phyloP scores from a whole-genome alignment of 2,113 vertebrate genomes.

The Trematocara marginatum region DNA sequence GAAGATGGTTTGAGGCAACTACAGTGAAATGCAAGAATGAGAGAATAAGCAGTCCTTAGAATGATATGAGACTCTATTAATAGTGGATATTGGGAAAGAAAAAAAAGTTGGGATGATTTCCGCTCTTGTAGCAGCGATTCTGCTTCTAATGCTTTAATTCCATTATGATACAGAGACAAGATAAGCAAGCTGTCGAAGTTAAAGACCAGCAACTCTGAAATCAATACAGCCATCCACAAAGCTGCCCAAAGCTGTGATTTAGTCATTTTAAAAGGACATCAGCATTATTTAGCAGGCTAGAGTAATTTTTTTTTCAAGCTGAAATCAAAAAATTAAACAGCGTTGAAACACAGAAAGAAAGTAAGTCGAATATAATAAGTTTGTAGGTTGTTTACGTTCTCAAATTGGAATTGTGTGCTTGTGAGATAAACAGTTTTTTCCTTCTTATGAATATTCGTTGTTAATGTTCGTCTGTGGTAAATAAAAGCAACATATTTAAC shows the following conservation, averaged over 20 bases:
- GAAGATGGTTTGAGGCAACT: not conserved
- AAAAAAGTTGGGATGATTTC: not conserved
- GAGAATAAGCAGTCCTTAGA: not conserved
- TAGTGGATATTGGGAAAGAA: not conserved
- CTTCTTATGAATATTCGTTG: not conserved
- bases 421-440: not conserved
- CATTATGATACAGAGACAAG: constrained; percentile 27
- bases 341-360: not conserved
- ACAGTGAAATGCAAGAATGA: not conserved
- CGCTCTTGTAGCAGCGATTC: not conserved
- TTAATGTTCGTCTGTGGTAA: constrained; percentile 19
- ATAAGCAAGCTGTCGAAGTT: constrained; percentile 10
- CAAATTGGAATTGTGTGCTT: not conserved
- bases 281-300: not conserved
- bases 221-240: constrained; percentile 27
- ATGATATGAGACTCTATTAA: constrained; percentile 43
- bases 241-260: not conserved
- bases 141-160: constrained; percentile 14
- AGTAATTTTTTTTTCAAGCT: not conserved
- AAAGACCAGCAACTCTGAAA: constrained; percentile 16
- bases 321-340: not conserved
- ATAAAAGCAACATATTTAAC: constrained; percentile 33
- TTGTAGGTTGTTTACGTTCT: not conserved
- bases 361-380: not conserved
- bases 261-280: not conserved